Base-by-base conservation (phyloP, 2,888 invertebrate species). In the Phalangium opilio region DNA sequence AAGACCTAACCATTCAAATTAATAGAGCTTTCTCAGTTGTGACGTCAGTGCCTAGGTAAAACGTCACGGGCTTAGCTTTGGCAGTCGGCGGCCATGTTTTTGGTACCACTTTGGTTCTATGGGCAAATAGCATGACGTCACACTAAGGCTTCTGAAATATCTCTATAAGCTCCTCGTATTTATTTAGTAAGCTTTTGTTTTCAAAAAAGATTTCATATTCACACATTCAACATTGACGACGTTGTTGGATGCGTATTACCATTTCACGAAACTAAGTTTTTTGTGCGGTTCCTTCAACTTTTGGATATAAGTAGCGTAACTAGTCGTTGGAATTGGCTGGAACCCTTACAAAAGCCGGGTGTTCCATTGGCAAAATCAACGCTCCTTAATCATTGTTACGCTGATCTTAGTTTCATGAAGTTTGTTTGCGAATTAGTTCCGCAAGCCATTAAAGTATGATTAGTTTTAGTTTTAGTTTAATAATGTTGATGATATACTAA, bases 251-350 rank as follows among this genome's bases (percentile, higher is more conserved):
- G 86, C 8, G 81, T 86, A 47, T 66, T 98, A 46, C 95, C 96
- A 0, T 95, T 90, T 64, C 90, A 95, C 65, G 86, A 90, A 60
- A 86, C 89, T 1, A 81, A 82, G 55, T 79, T 85, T 52, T 98
- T 95, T 69, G 78, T 84, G 0, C 63, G 76, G 47, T 70, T 86
- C 43, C 63, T 95, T 1, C 85, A 90, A 64, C 70, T 89, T 19
- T 52, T 72, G n/a, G 73, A 79, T 45, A 63, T 91, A 11, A 73
- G 72, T 17, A 68, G 75, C 7, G 58, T 64, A 0, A 67, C 67
- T n/a, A 75, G 75, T 45, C 70, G 73, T 49, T 90, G 85, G 83
- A 68, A 73, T 54, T 90, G 86, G 82, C 65, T 95, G 21, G 65
- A 72, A 21, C 70, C 77, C 0, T 62, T 85, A 3, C 81, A 85